phyloP scores from a whole-genome alignment of 2,113 vertebrate species.

The Piprites chloris region DNA sequence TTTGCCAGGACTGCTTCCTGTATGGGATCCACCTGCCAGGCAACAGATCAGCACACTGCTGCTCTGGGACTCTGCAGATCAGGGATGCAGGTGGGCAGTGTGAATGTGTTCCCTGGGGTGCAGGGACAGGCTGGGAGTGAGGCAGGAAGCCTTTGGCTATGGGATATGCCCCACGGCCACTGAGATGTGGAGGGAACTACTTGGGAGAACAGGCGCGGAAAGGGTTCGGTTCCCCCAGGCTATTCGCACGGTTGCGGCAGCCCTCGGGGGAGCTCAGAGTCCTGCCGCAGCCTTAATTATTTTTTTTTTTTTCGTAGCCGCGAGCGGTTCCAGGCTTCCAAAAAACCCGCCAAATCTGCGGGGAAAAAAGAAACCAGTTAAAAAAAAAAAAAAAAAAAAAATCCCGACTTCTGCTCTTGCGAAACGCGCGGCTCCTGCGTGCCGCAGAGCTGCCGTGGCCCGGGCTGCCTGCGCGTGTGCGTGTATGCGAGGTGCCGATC shows the following conservation, averaged over 20 bases:
- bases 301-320: no score
- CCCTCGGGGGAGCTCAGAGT: neutral
- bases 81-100: neutral
- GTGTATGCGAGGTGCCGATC: neutral
- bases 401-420: neutral
- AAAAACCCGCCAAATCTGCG: rapidly evolving
- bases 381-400: neutral
- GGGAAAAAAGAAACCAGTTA: neutral
- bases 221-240: neutral
- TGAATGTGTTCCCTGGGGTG: rapidly evolving
- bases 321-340: neutral
- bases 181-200: rapidly evolving
- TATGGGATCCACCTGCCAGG: neutral
- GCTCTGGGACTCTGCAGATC: neutral
- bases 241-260: neutral
- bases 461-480: neutral
- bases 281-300: neutral
- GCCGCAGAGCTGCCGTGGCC: neutral
- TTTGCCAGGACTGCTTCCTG: neutral
- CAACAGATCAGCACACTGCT: neutral
- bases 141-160: neutral
- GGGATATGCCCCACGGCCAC: no score
- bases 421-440: neutral
- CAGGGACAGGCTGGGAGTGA: neutral
- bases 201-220: neutral